Base-by-base conservation (phyloP, 2,888 invertebrate genomes). In the Dexiosoma caninum region DNA sequence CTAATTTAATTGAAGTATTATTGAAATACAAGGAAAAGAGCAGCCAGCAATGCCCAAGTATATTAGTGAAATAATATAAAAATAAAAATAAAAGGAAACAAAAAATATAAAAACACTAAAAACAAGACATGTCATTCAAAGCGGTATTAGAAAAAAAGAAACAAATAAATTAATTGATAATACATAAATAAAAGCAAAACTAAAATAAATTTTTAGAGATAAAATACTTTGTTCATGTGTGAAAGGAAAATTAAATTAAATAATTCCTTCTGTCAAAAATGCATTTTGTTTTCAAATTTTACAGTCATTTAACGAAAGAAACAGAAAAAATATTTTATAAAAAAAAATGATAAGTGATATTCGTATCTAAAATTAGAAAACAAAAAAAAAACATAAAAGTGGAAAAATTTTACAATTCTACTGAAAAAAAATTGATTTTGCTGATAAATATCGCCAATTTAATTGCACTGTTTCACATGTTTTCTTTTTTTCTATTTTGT, bases 401-500 rank as follows among this genome's bases (percentile, higher is more conserved):
- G 16, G 9, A 7, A 12, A 46, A 12, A 35, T 27, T 32, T 19
- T 42, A 37, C 14, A 46, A 19, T 6, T 16, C 27, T 27, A 27
- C 6, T 27, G 6, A 27, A 27, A 14, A 57, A 69, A 44, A n/a
- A n/a, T n/a, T 64, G 44, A 64, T 64, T 64, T 44, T 23, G 51
- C n/a, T 64, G 64, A 74, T 74, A 74, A 57, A 55, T 37, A 30
- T 49, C 12, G 3, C 9, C 12, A 35, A 40, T n/a, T n/a, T n/a
- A n/a, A n/a, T n/a, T n/a, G 30, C 53, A 53, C 32, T 53, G 53
- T 64, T 49, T 19, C 7, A 37, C 14, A 49, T n/a, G n/a, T n/a
- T n/a, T n/a, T n/a, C n/a, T 27, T 5, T 27, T 27, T 27, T 27
- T 5, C 5, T 16, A 16, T 35, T 74, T n/a, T 27, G n/a, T 10